These are phyloP conservation scores for Staurois parvus DNA, from an alignment of 2,797 vertebrate genomes.

Conservation along the genomic window DNA sequence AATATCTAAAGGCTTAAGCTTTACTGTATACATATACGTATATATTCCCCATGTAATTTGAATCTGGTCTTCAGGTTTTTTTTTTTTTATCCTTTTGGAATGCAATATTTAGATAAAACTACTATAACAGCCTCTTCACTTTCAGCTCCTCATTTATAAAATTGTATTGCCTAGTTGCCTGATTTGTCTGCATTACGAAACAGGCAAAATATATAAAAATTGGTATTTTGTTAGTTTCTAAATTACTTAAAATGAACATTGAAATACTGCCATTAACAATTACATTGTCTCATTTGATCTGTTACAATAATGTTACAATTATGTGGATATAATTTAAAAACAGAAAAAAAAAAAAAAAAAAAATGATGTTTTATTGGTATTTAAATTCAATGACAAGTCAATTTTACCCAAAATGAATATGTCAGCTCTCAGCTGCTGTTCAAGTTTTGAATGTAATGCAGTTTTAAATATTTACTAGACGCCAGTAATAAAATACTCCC, in stretches of 20 bases:
- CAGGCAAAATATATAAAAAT: constrained; percentile 28
- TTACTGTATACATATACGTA: not conserved
- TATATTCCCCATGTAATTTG: constrained; percentile 42
- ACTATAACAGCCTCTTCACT: constrained; percentile 84
- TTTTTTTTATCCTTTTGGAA: constrained; percentile 47
- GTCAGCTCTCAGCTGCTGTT: no score
- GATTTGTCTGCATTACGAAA: constrained; percentile 79
- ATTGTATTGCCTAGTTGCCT: constrained; percentile 70
- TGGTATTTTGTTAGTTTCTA: not conserved
- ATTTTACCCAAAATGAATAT: no score
- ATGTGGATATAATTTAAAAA: constrained; percentile 17
- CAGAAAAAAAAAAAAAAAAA: no score
- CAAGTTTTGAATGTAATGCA: not conserved
- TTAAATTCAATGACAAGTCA: not conserved
- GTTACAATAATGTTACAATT: constrained; percentile 18
- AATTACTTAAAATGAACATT: not conserved
- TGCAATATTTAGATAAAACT: constrained; percentile 62
- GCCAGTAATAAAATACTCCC: no score
- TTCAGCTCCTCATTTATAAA: constrained; percentile 88
- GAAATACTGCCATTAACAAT: not conserved
- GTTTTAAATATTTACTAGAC: not conserved
- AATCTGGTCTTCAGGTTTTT: constrained; percentile 15
- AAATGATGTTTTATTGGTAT: not conserved
- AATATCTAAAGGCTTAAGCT: not conserved
- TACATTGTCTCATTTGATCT: not conserved